Evolutionary conservation across 2,888 invertebrate genomes (phyloP).

Genomic region (Ormyrus nitidulus): DNA sequence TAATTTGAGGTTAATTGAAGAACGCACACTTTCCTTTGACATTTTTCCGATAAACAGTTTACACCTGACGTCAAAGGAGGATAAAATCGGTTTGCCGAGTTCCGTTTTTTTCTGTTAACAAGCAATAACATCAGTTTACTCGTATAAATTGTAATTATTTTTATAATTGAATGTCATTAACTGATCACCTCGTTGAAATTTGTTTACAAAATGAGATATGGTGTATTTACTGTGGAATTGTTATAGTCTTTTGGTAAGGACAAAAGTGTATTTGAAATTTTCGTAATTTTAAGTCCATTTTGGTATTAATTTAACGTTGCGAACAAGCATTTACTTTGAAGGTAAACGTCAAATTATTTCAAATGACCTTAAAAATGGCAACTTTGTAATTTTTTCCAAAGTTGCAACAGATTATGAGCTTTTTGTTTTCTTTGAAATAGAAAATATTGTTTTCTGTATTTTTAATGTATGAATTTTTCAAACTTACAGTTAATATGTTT

Average conservation of each 20-base stretch:
- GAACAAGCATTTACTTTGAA: neutral
- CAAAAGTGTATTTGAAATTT: too few species aligned
- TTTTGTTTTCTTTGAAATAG: too few species aligned
- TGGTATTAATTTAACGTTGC: neutral
- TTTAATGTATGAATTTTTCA: too few species aligned
- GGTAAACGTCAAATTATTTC: neutral
- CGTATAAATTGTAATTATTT: constrained; percentile 16
- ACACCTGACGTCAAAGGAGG: constrained; percentile 10
- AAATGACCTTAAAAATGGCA: neutral
- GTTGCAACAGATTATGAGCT: too few species aligned
- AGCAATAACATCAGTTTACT: neutral
- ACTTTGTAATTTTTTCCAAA: too few species aligned
- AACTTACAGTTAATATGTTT: neutral
- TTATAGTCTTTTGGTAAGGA: too few species aligned
- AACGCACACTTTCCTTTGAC: neutral
- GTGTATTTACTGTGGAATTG: too few species aligned
- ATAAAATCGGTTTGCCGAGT: neutral
- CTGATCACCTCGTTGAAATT: neutral
- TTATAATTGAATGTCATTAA: constrained; percentile 19
- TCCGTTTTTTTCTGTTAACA: constrained; percentile 18
- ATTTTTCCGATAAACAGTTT: neutral
- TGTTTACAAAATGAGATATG: constrained; percentile 26
- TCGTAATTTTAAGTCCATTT: too few species aligned
- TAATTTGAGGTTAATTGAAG: neutral
- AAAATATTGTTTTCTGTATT: too few species aligned